Evolutionary conservation across 64 coral and sea anemone species (phyloP), one percentile per base, ranked within the genome.

Genomic region (Exaiptasia diaphana): DNA sequence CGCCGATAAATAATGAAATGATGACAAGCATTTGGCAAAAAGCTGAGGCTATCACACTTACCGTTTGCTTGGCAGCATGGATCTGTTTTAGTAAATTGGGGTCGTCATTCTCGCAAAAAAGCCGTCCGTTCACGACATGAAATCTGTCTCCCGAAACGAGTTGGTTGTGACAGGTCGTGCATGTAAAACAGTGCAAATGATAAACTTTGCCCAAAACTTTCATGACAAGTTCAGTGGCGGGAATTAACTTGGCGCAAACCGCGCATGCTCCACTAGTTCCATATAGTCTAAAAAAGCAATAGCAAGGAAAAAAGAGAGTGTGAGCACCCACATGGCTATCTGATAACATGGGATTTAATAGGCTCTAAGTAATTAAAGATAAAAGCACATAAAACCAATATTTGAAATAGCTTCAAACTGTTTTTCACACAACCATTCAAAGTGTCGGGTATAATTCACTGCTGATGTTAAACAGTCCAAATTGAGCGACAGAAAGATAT

Each of bases 151-250:
- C 94, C 0, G 94, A 57, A 0, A 97, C 94, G 5, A 97, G 80
- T 48, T 87, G 90, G 41, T 92, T 87, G 18, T 97, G 94, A 28
- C 94, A 97, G 52, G 94, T 91, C 9, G 89, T 92, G 35, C 94
- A 97, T 18, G 90, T 97, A 61, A 97, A 97, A 29, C 94, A 97
- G 22, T 91, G 80, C 14, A 97, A 21, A 54, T 97, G 94, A 17
- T 97, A 97, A 45, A 91, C 94, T 89, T 97, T 97, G 13, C 90
- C 94, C 68, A 88, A 59, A 52, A 97, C 90, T 68, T 97, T 97
- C 94, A 97, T 97, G 10, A 97, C 94, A 21, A 97, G 77, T 82
- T 97, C 94, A 7, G 89, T 91, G 41, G 94, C 89, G 43, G 94
- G 94, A 60, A 97, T 97, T 12, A 74, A 78, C 26, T 97, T 91